Base-by-base conservation (phyloP, 35 echinoderm and acorn worm species). In the Stichopus chloronotus region DNA sequence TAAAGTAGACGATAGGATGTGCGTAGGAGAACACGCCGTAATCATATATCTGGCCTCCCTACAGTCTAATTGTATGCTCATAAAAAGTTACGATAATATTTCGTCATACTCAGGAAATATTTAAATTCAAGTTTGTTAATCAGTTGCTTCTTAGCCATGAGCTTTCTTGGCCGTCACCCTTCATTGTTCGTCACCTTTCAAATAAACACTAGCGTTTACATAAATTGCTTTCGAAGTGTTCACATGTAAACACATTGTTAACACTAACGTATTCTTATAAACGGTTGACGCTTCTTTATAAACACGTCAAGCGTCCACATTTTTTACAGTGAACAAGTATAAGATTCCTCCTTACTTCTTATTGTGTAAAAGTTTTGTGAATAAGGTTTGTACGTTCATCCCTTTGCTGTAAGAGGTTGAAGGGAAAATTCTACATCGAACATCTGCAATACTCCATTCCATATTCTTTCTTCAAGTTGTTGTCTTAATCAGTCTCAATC, bases 21-120 rank as follows among this genome's bases (percentile, higher is more conserved):
- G 63, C 63, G 17, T 68, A 9, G 63, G 17, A 17, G 8, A 68
- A 8, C 63, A 17, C 17, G 63, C 8, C 63, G n/a, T n/a, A 68
- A 8, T 17, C 63, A 17, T 8, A 8, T 17, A 68, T 68, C 63
- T 68, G 63, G 63, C 63, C 17, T 68, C 63, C 63, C 8, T 68
- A 68, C 17, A 68, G 63, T 68, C 63, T 68, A 17, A 68, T 68
- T 68, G 17, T 9, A 68, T 68, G 63, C 63, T 68, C 63, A 68
- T 68, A 68, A 68, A 68, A 68, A 68, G 63, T 68, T 68, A 68
- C 17, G 63, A 68, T 68, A 68, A 68, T 68, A 68, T 68, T 68
- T 68, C 63, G 63, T 68, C 63, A 68, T 17, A 68, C 63, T 68
- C 17, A 68, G 63, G 63, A 68, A 68, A 68, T 68, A 68, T 68